Conservation (phyloP, 1,140 invertebrate species). For the Lepidurus couesii region DNA sequence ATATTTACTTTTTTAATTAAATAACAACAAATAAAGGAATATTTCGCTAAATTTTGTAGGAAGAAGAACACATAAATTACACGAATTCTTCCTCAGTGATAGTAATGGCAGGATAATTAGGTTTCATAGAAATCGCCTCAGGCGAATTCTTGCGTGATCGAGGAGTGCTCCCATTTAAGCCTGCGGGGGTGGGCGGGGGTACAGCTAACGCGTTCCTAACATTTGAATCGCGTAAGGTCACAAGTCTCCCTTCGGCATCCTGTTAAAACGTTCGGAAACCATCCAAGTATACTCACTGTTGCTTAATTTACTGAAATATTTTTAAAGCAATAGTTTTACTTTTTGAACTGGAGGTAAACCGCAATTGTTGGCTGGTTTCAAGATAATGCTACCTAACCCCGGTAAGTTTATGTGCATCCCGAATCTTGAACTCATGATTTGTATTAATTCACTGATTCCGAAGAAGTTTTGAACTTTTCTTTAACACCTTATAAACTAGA, state of each 20-base stretch:
- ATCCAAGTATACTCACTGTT: too few species aligned
- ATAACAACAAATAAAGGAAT: neutral
- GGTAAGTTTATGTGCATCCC: neutral
- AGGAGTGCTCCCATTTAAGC: neutral
- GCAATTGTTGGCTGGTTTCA: neutral
- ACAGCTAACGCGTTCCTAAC: neutral
- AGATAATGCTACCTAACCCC: neutral
- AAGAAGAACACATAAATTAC: neutral
- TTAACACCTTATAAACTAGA: too few species aligned
- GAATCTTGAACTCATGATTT: neutral
- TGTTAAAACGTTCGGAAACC: neutral
- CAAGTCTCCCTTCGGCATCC: neutral
- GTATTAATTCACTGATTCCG: neutral
- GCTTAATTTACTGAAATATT: neutral
- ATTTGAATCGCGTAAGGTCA: neutral
- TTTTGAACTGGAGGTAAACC: constrained; percentile 1
- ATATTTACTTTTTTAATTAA: neutral
- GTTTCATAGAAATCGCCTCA: constrained; percentile 2
- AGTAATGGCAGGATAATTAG: neutral
- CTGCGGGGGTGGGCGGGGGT: neutral
- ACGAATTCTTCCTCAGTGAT: constrained; percentile 14
- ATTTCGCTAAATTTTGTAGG: too few species aligned
- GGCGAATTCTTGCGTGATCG: constrained; percentile 14
- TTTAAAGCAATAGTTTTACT: neutral
- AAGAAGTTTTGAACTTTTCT: neutral